Conservation (phyloP, 2,888 invertebrate genomes). For the Bursaphelenchus okinawaensis region DNA sequence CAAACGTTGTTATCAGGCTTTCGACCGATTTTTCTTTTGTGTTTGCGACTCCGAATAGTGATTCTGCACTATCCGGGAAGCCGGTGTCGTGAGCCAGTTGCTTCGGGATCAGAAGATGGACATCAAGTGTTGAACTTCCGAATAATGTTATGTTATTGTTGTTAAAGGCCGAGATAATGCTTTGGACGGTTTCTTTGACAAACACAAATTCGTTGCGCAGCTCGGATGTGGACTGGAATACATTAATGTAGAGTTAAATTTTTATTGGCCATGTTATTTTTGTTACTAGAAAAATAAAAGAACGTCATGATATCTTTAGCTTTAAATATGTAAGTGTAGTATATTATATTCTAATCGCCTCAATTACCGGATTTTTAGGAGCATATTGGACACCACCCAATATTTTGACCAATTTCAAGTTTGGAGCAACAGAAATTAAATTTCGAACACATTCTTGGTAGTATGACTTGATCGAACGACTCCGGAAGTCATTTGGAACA, state of each 20-base stretch:
- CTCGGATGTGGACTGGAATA: not conserved
- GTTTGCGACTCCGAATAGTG: not conserved
- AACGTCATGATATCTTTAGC: too few species aligned
- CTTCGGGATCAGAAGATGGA: not conserved
- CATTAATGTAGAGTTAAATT: too few species aligned
- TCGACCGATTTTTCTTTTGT: not conserved
- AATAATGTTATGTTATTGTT: not conserved
- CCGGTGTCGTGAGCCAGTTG: not conserved
- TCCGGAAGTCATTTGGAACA: not conserved
- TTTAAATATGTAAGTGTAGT: too few species aligned
- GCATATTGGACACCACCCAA: not conserved
- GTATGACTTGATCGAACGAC: not conserved
- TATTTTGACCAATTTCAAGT: not conserved
- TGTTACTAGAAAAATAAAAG: too few species aligned
- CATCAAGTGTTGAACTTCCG: not conserved
- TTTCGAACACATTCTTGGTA: not conserved
- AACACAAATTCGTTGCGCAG: not conserved
- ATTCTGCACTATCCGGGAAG: not conserved
- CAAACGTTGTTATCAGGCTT: not conserved
- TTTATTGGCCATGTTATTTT: too few species aligned
- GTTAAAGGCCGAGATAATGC: not conserved
- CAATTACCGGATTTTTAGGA: not conserved
- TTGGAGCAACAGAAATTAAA: not conserved
- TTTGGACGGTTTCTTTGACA: not conserved
- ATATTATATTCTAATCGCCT: too few species aligned